A percentile compares a stretch with the other conserved stretches of the same genome.
phyloP scores from a whole-genome alignment of 1,140 invertebrate species.

The Listronotus bonariensis region DNA sequence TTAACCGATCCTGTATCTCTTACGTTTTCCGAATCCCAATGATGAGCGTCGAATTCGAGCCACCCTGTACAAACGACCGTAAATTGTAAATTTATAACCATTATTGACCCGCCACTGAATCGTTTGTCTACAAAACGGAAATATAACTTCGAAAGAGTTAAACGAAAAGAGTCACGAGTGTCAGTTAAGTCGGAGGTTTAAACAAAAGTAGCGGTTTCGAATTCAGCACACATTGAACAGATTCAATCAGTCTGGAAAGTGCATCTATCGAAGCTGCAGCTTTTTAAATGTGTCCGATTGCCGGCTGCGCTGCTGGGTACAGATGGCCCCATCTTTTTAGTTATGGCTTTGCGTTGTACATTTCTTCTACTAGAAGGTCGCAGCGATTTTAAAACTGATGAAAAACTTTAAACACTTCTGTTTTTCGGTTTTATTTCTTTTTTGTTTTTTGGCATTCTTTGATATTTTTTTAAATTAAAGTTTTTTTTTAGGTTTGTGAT shows the following conservation, averaged over 20 bases:
- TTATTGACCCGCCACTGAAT: no score
- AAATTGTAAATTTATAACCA: no score
- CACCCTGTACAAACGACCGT: no score
- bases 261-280: conserved; percentile 9
- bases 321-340: conserved; percentile 15
- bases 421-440: no score
- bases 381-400: background rate
- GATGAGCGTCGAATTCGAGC: no score
- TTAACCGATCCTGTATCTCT: no score
- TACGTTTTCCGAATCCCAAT: no score
- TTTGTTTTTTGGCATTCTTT: no score
- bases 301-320: conserved; percentile 11
- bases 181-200: conserved; percentile 1
- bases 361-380: background rate
- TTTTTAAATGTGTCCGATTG: conserved; percentile 7
- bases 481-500: no score
- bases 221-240: conserved; percentile 11
- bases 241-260: conserved; percentile 11
- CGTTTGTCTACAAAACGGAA: background rate
- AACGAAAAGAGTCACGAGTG: no score
- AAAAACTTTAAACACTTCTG: no score
- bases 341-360: background rate
- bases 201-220: conserved; percentile 9
- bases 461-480: no score
- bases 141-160: background rate